Evolutionary conservation across 1,140 invertebrate genomes (phyloP), one percentile per base, ranked within the genome.

Genomic region (Bombus huntii): DNA sequence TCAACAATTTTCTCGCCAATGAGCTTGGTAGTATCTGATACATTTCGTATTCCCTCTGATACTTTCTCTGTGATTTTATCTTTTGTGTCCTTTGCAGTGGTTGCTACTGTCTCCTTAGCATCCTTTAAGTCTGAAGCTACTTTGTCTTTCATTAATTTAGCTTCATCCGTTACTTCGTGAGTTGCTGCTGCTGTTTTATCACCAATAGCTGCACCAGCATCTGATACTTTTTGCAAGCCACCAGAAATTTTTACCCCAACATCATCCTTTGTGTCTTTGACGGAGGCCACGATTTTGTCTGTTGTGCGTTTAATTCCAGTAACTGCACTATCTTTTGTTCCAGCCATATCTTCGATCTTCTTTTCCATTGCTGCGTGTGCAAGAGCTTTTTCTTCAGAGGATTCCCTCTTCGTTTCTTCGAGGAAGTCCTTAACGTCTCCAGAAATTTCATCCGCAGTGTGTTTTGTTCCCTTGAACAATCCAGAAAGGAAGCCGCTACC

Each of bases 391-490:
- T 93, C 92, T 34, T 89, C 59, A 0, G 74, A 68, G 12, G 90
- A 91, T 66, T 92, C 89, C 42, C 90, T 81, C 73, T 92, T 93
- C 1, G 92, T 92, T 75, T 92, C 91, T 10, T 92, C 91, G 18
- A 91, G 78, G 78, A 92, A 93, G 53, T 95, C 93, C 68, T 93
- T 92, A 0, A 94, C 88, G 0, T 94, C 93, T 13, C 93, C 94
- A 0, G 92, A 88, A 25, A 93, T 87, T 37, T 93, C 93, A 13
- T 94, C 93, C 9, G 91, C 92, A 3, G 94, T 90, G 65, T 94
- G 90, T 28, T 93, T 93, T 0, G 88, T 83, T 3, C 91, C 89
- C 65, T 92, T 92, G 25, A 93, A 89, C 4, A 92, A 87, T 0
- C 89, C 90, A 0, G 92, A 91, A 0, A 92, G 22, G 28, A 91